Conservation (phyloP, 2,797 vertebrate species). For the Clarias platycephalus region DNA sequence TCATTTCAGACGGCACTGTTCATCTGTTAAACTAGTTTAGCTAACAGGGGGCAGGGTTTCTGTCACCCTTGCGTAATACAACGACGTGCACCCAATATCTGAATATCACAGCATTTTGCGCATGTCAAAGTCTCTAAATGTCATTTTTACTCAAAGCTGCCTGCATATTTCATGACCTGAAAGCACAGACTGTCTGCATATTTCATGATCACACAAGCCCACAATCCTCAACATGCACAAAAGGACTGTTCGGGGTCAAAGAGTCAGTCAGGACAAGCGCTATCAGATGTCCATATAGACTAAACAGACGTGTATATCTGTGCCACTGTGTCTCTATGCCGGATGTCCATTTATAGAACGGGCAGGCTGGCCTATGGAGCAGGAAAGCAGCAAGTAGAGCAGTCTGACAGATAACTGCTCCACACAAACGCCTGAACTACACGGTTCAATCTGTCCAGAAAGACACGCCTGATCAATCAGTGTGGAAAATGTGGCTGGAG, state of each 20-base stretch:
- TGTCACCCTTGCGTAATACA: neutral
- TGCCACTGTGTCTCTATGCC: conserved; percentile 30
- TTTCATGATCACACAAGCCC: conserved; percentile 27
- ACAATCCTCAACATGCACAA: conserved; percentile 26
- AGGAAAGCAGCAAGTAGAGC: conserved; percentile 18
- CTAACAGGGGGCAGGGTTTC: neutral
- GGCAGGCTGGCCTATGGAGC: conserved; percentile 8
- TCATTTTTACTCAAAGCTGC: neutral
- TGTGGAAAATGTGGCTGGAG: conserved; percentile 17
- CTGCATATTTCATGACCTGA: conserved; percentile 25
- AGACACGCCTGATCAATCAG: conserved; percentile 25
- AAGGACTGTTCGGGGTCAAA: conserved; percentile 19
- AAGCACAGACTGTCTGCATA: conserved; percentile 20
- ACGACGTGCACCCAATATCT: neutral
- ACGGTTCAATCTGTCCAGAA: conserved; percentile 18
- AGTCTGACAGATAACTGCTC: conserved; percentile 23
- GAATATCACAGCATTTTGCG: neutral
- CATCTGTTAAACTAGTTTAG: neutral
- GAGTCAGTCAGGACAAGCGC: conserved; percentile 1
- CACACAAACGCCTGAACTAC: conserved; percentile 18
- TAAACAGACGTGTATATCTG: conserved; percentile 27
- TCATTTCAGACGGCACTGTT: neutral
- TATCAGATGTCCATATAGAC: conserved; percentile 33
- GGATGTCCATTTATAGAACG: conserved; percentile 20
- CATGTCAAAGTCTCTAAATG: neutral